Percentiles rank a stretch among this genome's conserved stretches.
Evolutionary conservation across 2,888 invertebrate genomes (phyloP).

Genomic region (Agrotis clavis): DNA sequence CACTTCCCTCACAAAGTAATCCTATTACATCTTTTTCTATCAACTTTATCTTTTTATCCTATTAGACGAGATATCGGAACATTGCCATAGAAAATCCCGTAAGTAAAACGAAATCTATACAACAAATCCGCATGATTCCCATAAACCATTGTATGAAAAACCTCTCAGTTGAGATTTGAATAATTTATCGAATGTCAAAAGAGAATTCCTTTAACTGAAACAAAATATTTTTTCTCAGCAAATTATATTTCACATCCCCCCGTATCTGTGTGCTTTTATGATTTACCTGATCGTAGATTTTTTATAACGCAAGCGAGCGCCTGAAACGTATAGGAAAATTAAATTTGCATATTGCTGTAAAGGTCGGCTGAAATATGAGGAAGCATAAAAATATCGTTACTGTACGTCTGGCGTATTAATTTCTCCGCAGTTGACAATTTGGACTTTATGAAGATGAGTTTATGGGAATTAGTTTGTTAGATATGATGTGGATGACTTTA

Average conservation of each 20-base stretch:
- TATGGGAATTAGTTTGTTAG: not conserved
- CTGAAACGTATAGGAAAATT: slow-evolving; percentile 71
- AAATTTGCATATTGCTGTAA: slow-evolving; percentile 72
- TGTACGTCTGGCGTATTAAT: slow-evolving; percentile 17
- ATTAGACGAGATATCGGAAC: not conserved
- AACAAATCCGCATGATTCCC: slow-evolving; percentile 19
- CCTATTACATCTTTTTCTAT: slow-evolving; percentile 3
- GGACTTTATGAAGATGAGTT: not conserved
- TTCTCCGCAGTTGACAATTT: slow-evolving; percentile 11
- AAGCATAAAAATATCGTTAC: slow-evolving; percentile 21
- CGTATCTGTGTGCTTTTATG: slow-evolving; percentile 66
- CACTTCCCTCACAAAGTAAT: not conserved
- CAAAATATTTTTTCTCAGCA: slow-evolving; percentile 51
- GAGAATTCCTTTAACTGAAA: slow-evolving; percentile 45
- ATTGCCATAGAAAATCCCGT: slow-evolving; percentile 1
- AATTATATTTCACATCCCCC: slow-evolving; percentile 64
- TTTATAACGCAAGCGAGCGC: slow-evolving; percentile 68
- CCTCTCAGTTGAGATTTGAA: slow-evolving; percentile 53
- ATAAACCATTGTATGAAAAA: slow-evolving; percentile 34
- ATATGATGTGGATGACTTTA: not conserved
- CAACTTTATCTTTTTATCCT: slow-evolving; percentile 21
- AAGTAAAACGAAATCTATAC: slow-evolving; percentile 29
- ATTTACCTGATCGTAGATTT: slow-evolving; percentile 74
- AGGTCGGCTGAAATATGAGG: slow-evolving; percentile 51
- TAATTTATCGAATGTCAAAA: slow-evolving; percentile 67